Conservation (phyloP, 2,113 vertebrate species). For the Phrynosoma blainvillii region DNA sequence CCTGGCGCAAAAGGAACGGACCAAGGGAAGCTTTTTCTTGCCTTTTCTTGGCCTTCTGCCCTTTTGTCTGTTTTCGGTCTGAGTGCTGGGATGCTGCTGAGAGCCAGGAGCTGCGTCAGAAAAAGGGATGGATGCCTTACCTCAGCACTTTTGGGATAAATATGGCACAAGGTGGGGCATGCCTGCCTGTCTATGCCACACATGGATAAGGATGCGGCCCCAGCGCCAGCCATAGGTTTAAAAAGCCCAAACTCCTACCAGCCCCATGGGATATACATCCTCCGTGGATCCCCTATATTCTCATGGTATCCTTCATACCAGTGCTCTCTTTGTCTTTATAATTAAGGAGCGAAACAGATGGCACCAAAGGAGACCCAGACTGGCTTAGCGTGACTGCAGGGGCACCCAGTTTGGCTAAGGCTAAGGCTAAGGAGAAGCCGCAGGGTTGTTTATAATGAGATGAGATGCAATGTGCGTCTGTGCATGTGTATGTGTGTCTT, state of each 20-base stretch:
- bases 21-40: neutral
- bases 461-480: neutral
- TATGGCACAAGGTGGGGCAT: neutral
- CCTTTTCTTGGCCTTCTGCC: neutral
- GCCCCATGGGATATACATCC: no score
- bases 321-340: neutral
- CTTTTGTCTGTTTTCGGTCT: neutral
- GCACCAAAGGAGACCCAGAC: neutral
- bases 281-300: no score
- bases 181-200: neutral
- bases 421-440: neutral
- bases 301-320: neutral
- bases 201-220: no score
- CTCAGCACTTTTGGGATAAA: neutral
- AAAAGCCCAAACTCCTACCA: no score
- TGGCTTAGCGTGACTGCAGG: neutral
- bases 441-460: neutral
- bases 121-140: neutral
- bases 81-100: neutral
- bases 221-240: no score
- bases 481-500: neutral
- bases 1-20: neutral
- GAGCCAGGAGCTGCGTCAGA: no score
- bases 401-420: neutral
- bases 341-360: conserved; percentile 3